Evolutionary conservation across 1,140 invertebrate genomes (phyloP).

Genomic region (Zaprionus davidi): DNA sequence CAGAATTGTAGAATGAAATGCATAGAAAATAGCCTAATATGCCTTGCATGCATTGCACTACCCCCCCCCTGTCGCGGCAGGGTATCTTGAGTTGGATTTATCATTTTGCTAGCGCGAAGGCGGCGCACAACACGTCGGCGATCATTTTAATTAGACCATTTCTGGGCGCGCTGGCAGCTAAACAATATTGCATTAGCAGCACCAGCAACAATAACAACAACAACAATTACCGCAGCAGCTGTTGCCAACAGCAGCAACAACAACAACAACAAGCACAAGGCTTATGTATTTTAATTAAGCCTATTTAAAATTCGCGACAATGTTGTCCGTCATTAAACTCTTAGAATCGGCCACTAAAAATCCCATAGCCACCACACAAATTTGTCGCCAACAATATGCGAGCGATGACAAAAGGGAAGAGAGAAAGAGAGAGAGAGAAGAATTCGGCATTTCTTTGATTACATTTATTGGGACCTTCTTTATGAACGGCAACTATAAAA

Average conservation of each 20-base stretch:
- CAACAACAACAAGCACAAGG: slow-evolving; percentile 17
- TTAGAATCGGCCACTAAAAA: slow-evolving; percentile 23
- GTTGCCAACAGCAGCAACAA: slow-evolving; percentile 24
- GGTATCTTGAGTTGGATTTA: slow-evolving; percentile 28
- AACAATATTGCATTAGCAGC: slow-evolving; percentile 23
- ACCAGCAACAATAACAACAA: slow-evolving; percentile 10
- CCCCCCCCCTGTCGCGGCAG: neutral
- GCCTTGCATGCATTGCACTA: neutral
- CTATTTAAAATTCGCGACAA: slow-evolving; percentile 50
- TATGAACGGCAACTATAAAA: too few relatives aligned
- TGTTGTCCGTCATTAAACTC: slow-evolving; percentile 37
- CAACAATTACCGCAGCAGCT: slow-evolving; percentile 15
- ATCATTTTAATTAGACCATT: slow-evolving; percentile 75
- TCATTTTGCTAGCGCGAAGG: slow-evolving; percentile 20
- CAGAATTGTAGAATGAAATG: too few relatives aligned
- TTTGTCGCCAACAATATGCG: slow-evolving; percentile 9
- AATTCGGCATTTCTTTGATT: neutral
- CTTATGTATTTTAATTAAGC: slow-evolving; percentile 57
- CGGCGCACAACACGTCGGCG: slow-evolving; percentile 48
- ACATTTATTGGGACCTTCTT: too few relatives aligned
- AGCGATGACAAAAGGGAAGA: neutral
- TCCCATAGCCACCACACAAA: slow-evolving; percentile 21
- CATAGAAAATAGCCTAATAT: neutral
- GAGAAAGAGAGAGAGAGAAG: slow-evolving; percentile 1
- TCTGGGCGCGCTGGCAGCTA: slow-evolving; percentile 47